Base-by-base conservation (phyloP, 2,113 vertebrate genomes). In the Choloepus hoffmanni region DNA sequence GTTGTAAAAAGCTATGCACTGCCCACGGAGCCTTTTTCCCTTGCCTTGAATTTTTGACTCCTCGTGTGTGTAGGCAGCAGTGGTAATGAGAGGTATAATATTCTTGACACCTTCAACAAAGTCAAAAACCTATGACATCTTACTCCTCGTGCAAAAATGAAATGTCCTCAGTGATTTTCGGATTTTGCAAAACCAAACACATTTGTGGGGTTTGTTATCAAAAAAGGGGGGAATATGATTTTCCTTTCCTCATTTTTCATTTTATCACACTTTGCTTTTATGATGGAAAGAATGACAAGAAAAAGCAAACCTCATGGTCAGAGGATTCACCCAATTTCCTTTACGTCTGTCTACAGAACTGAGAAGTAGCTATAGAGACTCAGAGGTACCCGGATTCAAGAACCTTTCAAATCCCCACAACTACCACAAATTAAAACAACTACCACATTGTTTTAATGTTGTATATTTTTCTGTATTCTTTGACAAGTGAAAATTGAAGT, bases 211-310 rank as follows among this genome's bases (percentile, higher is more conserved):
- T 76, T 93, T 82, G 53, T 85, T 81, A 48, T 48, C 21, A 10
- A 36, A 76, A 48, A 23, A 21, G 30, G 1, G 36, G 0, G 16
- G 1, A 5, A 30, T 88, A 43, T 24, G 55, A 45, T 78, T 53
- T 93, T 6, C 1, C 3, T 86, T 77, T 21, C 19, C 14, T 26
- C 9, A 36, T 19, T 77, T 21, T 24, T 26, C 26, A 10, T 45
- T 19, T 28, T 9, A 88, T 92, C 55, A 63, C 24, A 65, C 10
- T 92, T 91, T 60, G 43, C 8, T 95, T 88, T 87, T 88, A 26
- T 78, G n/a, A 24, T 4, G 36, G 3, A 55, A 78, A 83, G 48
- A 58, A 53, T 93, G 30, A n/a, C 14, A 82, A 26, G 73, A 68
- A 96, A 70, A 53, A 85, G 12, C 40, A 85, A 94, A 68, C 45